A percentile compares a stretch with the other conserved stretches of the same genome.
Evolutionary conservation across 2,888 invertebrate genomes (phyloP).

Genomic region (Amphipyra berbera): DNA sequence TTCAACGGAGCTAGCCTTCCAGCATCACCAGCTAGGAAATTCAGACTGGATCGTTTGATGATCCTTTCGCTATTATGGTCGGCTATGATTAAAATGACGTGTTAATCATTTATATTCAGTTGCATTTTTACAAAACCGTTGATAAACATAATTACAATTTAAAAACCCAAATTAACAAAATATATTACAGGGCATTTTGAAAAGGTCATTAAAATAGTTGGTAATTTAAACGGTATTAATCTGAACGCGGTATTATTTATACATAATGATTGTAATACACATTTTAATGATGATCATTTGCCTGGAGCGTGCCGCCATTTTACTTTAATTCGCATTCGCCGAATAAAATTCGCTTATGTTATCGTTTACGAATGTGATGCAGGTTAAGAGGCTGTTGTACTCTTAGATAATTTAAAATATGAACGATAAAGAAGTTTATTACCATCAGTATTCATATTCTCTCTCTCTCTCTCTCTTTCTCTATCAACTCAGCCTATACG

Average conservation of each 20-base stretch:
- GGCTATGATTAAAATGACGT: too few species aligned
- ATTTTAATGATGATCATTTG: constrained; percentile 68
- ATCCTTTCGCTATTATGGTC: too few species aligned
- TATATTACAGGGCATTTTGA: constrained; percentile 2
- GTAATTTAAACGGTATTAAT: constrained; percentile 19
- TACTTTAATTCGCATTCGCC: constrained; percentile 58
- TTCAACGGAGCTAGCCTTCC: too few species aligned
- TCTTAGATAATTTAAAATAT: background rate
- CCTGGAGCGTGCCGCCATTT: constrained; percentile 63
- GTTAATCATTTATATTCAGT: too few species aligned
- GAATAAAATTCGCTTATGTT: constrained; percentile 35
- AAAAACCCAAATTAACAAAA: background rate
- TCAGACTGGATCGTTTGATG: too few species aligned
- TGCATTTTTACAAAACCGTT: too few species aligned
- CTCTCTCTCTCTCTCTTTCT: too few species aligned
- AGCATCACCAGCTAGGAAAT: too few species aligned
- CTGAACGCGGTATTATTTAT: constrained; percentile 48
- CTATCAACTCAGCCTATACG: too few species aligned
- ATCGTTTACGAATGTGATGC: constrained; percentile 31
- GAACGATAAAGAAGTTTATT: too few species aligned
- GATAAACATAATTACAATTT: constrained; percentile 1
- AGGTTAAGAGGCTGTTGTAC: constrained; percentile 11
- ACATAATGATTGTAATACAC: constrained; percentile 67
- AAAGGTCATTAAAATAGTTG: constrained; percentile 33
- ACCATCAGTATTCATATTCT: too few species aligned